Conservation (phyloP, 2,797 vertebrate genomes). For the Iguana delicatissima region DNA sequence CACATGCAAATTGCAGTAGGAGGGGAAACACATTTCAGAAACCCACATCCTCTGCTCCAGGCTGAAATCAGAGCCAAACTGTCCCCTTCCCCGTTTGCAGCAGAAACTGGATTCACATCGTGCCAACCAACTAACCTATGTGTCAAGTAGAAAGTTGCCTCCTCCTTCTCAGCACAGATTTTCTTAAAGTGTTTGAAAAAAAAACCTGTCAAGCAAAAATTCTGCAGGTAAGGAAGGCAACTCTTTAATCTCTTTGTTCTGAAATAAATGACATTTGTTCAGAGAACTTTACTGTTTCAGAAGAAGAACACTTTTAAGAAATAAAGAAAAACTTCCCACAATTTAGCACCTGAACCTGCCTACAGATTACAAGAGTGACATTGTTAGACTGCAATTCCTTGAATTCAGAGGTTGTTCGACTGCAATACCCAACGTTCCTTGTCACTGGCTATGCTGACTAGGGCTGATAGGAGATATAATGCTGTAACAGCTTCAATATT, state of each 20-base stretch:
- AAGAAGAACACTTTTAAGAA: background rate
- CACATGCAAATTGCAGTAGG: no score
- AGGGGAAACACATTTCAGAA: background rate
- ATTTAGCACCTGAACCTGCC: background rate
- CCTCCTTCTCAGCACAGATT: background rate
- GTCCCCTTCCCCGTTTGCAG: background rate
- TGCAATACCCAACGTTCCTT: no score
- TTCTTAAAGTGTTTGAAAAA: background rate
- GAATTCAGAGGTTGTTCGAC: no score
- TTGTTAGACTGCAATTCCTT: no score
- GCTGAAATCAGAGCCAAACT: background rate
- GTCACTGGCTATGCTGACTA: no score
- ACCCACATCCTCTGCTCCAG: no score
- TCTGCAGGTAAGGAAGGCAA: background rate
- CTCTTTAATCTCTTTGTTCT: background rate
- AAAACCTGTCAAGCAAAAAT: background rate
- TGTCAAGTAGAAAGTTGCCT: background rate
- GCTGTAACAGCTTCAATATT: no score
- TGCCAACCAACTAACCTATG: background rate
- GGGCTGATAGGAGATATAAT: no score
- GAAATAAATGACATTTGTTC: background rate
- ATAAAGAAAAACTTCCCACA: background rate
- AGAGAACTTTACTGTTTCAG: background rate
- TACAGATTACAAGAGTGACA: background rate
- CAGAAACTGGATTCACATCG: background rate